Evolutionary conservation across 2,113 vertebrate genomes (phyloP).

Genomic region (Thunnus maccoyii): DNA sequence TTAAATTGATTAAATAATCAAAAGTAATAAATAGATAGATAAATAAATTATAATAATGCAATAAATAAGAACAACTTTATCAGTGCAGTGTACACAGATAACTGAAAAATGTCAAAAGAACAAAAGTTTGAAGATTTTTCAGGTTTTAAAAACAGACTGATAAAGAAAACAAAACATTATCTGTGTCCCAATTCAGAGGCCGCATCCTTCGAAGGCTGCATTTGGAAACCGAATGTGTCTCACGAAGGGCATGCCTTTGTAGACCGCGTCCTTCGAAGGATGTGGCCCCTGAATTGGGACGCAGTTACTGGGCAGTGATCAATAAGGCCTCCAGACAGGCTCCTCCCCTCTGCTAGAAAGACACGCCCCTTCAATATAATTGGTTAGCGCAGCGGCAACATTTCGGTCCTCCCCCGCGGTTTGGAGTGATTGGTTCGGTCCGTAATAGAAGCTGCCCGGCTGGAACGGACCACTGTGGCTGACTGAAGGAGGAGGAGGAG

Average conservation of each 20-base stretch:
- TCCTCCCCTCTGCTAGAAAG: slow-evolving; percentile 75
- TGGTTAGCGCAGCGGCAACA: slow-evolving; percentile 38
- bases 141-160: background rate
- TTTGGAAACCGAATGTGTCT: too few species aligned
- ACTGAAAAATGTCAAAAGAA: background rate
- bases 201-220: too few species aligned
- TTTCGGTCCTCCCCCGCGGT: slow-evolving; percentile 68
- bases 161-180: background rate
- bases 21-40: background rate
- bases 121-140: background rate
- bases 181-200: too few species aligned
- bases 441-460: slow-evolving; percentile 58
- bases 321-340: slow-evolving; percentile 80
- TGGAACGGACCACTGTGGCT: slow-evolving; percentile 68
- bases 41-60: background rate
- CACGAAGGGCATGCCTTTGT: too few species aligned
- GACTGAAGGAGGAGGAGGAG: slow-evolving; percentile 35
- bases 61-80: background rate
- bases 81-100: background rate
- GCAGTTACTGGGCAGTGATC: background rate
- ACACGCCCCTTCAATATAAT: slow-evolving; percentile 73
- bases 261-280: too few species aligned
- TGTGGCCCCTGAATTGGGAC: too few species aligned
- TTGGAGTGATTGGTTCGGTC: slow-evolving; percentile 62
- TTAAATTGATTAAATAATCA: background rate